Base-by-base conservation (phyloP, 2,113 vertebrate genomes). In the Tricholaema leucomelas region DNA sequence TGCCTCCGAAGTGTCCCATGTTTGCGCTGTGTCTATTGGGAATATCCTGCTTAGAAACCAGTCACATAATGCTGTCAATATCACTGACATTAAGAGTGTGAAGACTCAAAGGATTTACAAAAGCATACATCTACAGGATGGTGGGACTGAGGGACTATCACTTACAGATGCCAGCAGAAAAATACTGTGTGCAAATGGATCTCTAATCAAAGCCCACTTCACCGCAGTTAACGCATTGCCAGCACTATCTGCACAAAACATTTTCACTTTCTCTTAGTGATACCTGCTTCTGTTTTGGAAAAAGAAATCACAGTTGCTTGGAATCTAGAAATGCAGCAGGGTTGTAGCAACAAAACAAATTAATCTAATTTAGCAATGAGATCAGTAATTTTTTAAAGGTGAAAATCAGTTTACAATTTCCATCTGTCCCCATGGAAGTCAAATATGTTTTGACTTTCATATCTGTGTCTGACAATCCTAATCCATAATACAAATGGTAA, bases 331-430 rank as follows among this genome's bases (percentile, higher is more conserved):
- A 87, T 48, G 56, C 21, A 72, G 54, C 7, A 21, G 84, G 90
- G n/a, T 81, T 65, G 60, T 35, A 90, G 70, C 31, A 80, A 48
- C 56, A 78, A 63, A 79, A 76, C 31, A 80, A 89, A 89, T 82
- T 50, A 52, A 86, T 77, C 52, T 78, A 50, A 84, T 87, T 91
- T 86, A 78, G 46, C 78, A 73, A 46, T 30, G 13, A 75, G 63
- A 88, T 25, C 46, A 77, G 66, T 35, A 30, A 80, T 66, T 91
- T 94, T 94, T 92, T 46, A 71, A 92, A 85, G 72, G 52, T 77
- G 78, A 91, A 93, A 94, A 91, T 88, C 60, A 48, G 52, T 74
- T 96, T 95, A 88, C 36, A 52, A 66, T 73, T 84, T 87, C 59
- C 66, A 86, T 84, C 67, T 87, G 70, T 64, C 69, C 64, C 52